A percentile compares a stretch with the other conserved stretches of the same genome.
Evolutionary conservation across 1,140 invertebrate genomes (phyloP).

Genomic region (silkworm (Bombyx mori)): ASM3026992v2 NC_085119.1:7427001-7427500

Average conservation of each 20-base stretch:
- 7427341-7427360: constrained; percentile 23
- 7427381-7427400: no score
- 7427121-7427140: constrained; percentile 21
- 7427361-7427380: neutral
- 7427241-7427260: constrained; percentile 64
- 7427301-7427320: constrained; percentile 51
- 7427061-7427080: no score
- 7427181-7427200: constrained; percentile 61
- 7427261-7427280: constrained; percentile 67
- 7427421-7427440: neutral
- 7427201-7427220: constrained; percentile 65
- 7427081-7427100: no score
- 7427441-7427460: constrained; percentile 4
- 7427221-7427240: constrained; percentile 66
- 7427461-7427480: constrained; percentile 7
- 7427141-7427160: constrained; percentile 37
- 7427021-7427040: no score
- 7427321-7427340: constrained; percentile 39
- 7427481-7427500: constrained; percentile 9
- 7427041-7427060: no score
- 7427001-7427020: no score
- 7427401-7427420: no score
- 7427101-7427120: constrained; percentile 9
- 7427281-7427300: constrained; percentile 66
- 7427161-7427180: constrained; percentile 47